Conservation (phyloP, 2,888 invertebrate genomes). For the Mechanitis messenoides region DNA sequence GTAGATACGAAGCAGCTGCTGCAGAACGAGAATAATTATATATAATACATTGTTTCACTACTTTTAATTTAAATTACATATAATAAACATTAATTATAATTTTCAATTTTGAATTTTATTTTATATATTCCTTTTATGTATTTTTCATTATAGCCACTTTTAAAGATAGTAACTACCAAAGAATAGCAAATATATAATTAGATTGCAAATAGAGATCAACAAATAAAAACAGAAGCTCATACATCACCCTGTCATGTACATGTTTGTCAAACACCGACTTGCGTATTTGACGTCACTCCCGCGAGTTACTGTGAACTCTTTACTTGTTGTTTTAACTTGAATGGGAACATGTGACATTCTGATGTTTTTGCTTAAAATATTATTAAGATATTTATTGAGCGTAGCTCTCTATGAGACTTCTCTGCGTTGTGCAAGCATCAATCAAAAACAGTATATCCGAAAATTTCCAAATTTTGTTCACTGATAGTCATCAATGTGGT, state of each 20-base stretch:
- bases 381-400: too few relatives aligned
- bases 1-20: constrained; percentile 57
- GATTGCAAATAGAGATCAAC: constrained; percentile 12
- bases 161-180: not conserved
- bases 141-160: too few relatives aligned
- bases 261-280: constrained; percentile 28
- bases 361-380: too few relatives aligned
- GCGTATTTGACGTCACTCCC: constrained; percentile 37
- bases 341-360: not conserved
- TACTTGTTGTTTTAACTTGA: constrained; percentile 1
- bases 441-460: too few relatives aligned
- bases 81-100: constrained; percentile 3
- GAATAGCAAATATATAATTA: constrained; percentile 8
- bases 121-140: too few relatives aligned
- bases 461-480: too few relatives aligned
- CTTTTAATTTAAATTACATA: not conserved
- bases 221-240: constrained; percentile 11
- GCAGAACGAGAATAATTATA: constrained; percentile 33
- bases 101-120: too few relatives aligned
- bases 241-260: constrained; percentile 11
- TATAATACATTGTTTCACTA: not conserved
- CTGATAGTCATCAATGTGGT: too few relatives aligned
- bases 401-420: too few relatives aligned
- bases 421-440: too few relatives aligned
- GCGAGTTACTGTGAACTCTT: constrained; percentile 36